Percentiles rank a stretch among this genome's conserved stretches.
Evolutionary conservation across 2,888 invertebrate species (phyloP).

Genomic region (Agelastica alni): DNA sequence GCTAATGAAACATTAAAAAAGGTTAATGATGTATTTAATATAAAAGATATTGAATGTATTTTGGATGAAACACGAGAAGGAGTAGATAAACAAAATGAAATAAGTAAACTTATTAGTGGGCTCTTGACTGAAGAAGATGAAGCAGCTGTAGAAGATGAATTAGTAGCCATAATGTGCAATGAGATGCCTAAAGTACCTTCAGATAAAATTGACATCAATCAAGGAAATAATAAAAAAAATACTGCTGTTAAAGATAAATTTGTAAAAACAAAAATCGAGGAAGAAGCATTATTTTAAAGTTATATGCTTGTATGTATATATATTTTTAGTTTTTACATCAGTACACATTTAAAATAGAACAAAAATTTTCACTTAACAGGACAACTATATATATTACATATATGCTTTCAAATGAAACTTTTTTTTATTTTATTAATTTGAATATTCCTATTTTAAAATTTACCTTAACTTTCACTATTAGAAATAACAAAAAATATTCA

Average conservation of each 20-base stretch:
- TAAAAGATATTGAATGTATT: constrained; percentile 94
- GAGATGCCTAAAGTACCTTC: constrained; percentile 63
- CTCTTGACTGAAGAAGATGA: constrained; percentile 84
- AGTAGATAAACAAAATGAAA: constrained; percentile 91
- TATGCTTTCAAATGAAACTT: no score
- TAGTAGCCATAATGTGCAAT: constrained; percentile 74
- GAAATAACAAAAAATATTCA: no score
- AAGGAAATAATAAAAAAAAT: not conserved
- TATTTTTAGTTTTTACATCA: no score
- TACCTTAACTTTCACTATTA: no score
- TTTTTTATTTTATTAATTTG: no score
- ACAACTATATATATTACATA: no score
- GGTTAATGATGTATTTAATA: constrained; percentile 83
- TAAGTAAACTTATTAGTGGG: constrained; percentile 81
- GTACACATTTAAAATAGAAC: no score
- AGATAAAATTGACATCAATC: constrained; percentile 27
- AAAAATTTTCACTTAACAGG: no score
- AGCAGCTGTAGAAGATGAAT: constrained; percentile 83
- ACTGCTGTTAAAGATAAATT: not conserved
- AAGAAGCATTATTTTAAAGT: no score
- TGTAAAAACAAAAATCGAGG: not conserved
- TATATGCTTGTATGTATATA: no score
- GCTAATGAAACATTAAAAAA: constrained; percentile 94
- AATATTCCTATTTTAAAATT: no score
- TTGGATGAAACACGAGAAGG: constrained; percentile 96